Evolutionary conservation across 1,140 invertebrate species (phyloP).

Genomic region (Euura lappo): DNA sequence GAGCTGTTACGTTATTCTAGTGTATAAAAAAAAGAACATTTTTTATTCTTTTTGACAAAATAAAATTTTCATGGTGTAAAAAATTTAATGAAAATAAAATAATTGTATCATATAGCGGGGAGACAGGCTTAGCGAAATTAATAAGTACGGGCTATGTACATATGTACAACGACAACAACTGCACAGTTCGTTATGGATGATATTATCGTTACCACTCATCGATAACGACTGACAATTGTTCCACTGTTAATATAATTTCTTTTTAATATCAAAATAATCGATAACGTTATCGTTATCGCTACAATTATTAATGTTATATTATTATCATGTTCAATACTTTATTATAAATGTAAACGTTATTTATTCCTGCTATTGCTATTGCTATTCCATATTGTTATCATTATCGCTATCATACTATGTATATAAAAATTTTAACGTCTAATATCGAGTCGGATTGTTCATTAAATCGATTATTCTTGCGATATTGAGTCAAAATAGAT

Average conservation of each 20-base stretch:
- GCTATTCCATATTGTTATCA: not conserved
- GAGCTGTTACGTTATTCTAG: conserved; percentile 29
- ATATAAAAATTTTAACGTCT: no score
- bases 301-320: not conserved
- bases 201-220: not conserved
- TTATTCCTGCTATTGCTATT: not conserved
- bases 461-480: no score
- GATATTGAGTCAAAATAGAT: no score
- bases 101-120: conserved; percentile 29
- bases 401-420: not conserved
- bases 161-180: conserved; percentile 54
- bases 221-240: not conserved
- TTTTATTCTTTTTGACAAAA: not conserved
- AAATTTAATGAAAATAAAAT: not conserved
- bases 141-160: conserved; percentile 63
- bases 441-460: no score
- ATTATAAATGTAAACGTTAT: no score
- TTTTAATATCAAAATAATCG: not conserved
- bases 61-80: no score
- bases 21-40: not conserved
- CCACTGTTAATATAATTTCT: not conserved
- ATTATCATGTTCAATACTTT: not conserved
- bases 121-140: conserved; percentile 56
- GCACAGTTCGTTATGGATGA: not conserved
- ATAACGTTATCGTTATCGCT: no score